phyloP scores from a whole-genome alignment of 2,113 vertebrate species.

The Agapornis roseicollis region DNA sequence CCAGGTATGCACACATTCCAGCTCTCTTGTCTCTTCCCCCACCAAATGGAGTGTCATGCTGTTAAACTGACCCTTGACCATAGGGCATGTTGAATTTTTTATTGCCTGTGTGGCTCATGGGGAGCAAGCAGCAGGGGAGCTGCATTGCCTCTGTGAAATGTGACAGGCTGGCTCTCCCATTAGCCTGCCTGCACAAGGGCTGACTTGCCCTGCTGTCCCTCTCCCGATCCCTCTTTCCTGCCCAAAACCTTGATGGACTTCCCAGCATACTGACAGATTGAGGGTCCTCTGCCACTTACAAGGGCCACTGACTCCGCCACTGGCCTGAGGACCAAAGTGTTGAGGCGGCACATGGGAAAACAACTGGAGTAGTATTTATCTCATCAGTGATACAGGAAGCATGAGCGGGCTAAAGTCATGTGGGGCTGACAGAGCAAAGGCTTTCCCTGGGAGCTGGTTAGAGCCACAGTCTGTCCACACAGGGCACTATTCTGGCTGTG shows the following conservation, averaged over 20 bases:
- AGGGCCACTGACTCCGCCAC: not conserved
- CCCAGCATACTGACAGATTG: not conserved
- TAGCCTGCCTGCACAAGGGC: conserved; percentile 1
- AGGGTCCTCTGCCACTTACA: conserved; percentile 36
- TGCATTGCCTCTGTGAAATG: conserved; percentile 12
- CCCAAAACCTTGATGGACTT: conserved; percentile 29
- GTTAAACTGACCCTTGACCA: conserved; percentile 25
- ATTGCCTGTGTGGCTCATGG: conserved; percentile 19
- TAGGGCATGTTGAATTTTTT: conserved; percentile 40
- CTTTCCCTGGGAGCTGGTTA: not conserved
- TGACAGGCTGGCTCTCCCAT: not conserved
- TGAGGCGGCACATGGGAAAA: not conserved
- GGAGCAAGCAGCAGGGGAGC: conserved; percentile 38
- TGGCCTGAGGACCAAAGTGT: not conserved
- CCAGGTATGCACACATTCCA: conserved; percentile 78
- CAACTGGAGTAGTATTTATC: conserved; percentile 44
- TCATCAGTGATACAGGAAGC: not conserved
- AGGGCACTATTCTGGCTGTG: not conserved
- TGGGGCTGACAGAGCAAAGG: not conserved
- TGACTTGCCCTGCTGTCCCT: not conserved
- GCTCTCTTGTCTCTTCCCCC: not conserved
- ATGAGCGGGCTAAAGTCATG: not conserved
- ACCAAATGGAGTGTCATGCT: conserved; percentile 5
- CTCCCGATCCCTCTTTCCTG: not conserved
- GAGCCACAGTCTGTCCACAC: not conserved